These are phyloP conservation scores for Fistularia tabacaria DNA, from an alignment of 2,797 vertebrate genomes.

Conservation along the genomic window DNA sequence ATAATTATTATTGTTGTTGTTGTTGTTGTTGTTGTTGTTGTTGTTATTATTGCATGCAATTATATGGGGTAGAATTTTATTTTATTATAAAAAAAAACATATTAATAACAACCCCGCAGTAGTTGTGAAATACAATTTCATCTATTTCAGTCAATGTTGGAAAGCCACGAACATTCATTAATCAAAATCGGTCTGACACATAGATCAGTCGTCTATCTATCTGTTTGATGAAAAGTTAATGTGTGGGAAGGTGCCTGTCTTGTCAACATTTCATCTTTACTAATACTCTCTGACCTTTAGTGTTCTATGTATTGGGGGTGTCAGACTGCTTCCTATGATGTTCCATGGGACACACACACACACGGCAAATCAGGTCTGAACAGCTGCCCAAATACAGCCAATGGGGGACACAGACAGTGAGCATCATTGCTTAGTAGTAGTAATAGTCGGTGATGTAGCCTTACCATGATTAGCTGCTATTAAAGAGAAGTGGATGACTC, in stretches of 20 bases:
- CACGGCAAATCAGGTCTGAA: conserved; percentile 23
- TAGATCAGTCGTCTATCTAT: conserved; percentile 54
- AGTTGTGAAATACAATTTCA: conserved; percentile 18
- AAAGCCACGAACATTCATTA: conserved; percentile 42
- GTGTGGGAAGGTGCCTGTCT: conserved; percentile 56
- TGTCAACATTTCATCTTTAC: conserved; percentile 48
- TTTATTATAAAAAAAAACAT: no score
- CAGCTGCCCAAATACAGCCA: conserved; percentile 13
- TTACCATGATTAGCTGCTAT: conserved; percentile 37
- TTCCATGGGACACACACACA: conserved; percentile 3
- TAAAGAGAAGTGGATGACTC: conserved; percentile 51
- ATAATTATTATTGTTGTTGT: no score
- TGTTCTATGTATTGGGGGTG: conserved; percentile 43
- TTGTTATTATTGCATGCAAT: no score
- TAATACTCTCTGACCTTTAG: conserved; percentile 51
- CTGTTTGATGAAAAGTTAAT: conserved; percentile 47
- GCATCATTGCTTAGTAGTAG: conserved; percentile 53
- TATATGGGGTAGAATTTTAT: no score
- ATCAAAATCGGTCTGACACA: conserved; percentile 62
- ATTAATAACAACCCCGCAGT: neutral
- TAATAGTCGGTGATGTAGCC: conserved; percentile 56
- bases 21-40: no score
- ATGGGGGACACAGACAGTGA: conserved; percentile 13
- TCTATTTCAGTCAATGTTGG: conserved; percentile 41
- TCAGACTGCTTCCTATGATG: conserved; percentile 29